Evolutionary conservation across 2,113 vertebrate species (phyloP).

Genomic region (Neolamprologus cancellatus): DNA sequence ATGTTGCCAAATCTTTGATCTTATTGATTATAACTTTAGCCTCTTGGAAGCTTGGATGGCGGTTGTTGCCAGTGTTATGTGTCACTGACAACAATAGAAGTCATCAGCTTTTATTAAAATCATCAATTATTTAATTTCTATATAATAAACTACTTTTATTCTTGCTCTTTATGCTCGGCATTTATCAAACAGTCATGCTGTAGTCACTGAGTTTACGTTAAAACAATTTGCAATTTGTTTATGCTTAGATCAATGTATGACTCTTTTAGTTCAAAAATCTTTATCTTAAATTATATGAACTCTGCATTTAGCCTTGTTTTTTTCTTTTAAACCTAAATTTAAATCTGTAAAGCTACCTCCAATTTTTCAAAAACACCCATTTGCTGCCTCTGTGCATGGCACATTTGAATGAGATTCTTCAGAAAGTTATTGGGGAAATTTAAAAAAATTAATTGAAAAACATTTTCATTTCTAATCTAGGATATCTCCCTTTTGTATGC

Average conservation of each 20-base stretch:
- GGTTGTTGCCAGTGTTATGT: not conserved
- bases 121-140: not conserved
- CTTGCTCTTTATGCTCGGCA: not conserved
- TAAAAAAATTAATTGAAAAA: not conserved
- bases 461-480: not conserved
- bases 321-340: not conserved
- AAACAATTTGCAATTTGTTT: not conserved
- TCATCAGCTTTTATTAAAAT: not conserved
- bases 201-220: not conserved
- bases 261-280: not conserved
- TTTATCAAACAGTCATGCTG: not conserved
- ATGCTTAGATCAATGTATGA: not conserved
- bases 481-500: slow-evolving; percentile 22
- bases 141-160: not conserved
- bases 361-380: not conserved
- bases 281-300: not conserved
- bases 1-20: not conserved
- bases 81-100: not conserved
- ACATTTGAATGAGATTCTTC: not conserved
- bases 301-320: not conserved
- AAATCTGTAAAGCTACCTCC: slow-evolving; percentile 38
- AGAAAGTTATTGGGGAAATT: not conserved
- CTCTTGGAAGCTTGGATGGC: not conserved
- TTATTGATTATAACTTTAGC: not conserved
- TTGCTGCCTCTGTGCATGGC: not conserved